Evolutionary conservation across 2,888 invertebrate genomes (phyloP).

Genomic region (Phymatocera aterrima): DNA sequence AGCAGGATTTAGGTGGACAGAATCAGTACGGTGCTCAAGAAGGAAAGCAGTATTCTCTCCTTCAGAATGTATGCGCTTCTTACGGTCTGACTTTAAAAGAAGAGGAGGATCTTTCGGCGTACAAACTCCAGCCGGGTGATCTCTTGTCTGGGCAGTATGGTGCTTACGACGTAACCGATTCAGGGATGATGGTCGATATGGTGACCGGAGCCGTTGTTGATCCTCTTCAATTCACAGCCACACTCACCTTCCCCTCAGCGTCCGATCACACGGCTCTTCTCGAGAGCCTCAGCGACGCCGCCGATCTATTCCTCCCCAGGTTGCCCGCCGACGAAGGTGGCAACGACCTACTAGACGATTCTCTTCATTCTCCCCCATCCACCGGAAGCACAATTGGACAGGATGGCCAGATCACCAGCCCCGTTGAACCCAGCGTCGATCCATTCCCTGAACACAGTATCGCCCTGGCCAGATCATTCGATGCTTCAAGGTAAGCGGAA

Average conservation of each 20-base stretch:
- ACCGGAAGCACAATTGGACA: slow-evolving; percentile 68
- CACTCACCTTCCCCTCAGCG: slow-evolving; percentile 86
- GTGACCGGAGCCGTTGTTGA: slow-evolving; percentile 86
- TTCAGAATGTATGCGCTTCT: slow-evolving; percentile 86
- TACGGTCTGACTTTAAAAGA: slow-evolving; percentile 87
- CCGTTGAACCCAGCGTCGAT: slow-evolving; percentile 82
- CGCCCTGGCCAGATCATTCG: slow-evolving; percentile 62
- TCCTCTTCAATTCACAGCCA: slow-evolving; percentile 89
- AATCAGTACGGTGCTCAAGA: slow-evolving; percentile 72
- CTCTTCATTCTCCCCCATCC: slow-evolving; percentile 83
- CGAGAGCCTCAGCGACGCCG: slow-evolving; percentile 87
- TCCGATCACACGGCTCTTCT: slow-evolving; percentile 85
- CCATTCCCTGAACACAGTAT: slow-evolving; percentile 87
- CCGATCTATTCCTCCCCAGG: slow-evolving; percentile 87
- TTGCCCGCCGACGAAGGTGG: slow-evolving; percentile 80
- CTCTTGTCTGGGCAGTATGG: slow-evolving; percentile 78
- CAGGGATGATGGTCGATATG: slow-evolving; percentile 89
- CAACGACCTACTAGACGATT: slow-evolving; percentile 81
- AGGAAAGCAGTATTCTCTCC: slow-evolving; percentile 85
- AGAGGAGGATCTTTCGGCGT: slow-evolving; percentile 84
- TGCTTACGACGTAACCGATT: slow-evolving; percentile 82
- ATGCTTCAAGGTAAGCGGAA: slow-evolving; percentile 55
- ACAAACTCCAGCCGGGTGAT: slow-evolving; percentile 84
- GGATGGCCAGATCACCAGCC: slow-evolving; percentile 78
- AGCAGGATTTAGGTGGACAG: slow-evolving; percentile 76